Percentiles rank a stretch among this genome's conserved stretches.
Evolutionary conservation across 2,113 vertebrate species (phyloP).

Genomic region (Tapirus terrestris): DNA sequence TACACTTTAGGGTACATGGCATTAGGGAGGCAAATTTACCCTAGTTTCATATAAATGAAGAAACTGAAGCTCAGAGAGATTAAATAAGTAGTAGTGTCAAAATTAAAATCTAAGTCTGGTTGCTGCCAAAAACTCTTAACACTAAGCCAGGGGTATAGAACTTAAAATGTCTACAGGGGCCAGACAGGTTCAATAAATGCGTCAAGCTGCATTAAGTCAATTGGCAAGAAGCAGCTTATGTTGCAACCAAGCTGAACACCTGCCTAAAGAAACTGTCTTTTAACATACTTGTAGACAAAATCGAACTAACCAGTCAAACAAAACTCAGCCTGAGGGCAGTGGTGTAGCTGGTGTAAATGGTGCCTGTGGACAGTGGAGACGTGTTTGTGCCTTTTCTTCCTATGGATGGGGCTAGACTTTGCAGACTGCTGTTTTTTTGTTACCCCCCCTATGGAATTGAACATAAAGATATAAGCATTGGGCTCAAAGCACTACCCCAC

Average conservation of each 20-base stretch:
- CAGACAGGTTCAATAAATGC: neutral
- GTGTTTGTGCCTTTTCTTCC: neutral
- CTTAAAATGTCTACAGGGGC: neutral
- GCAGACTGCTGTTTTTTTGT: neutral
- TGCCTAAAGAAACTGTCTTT: neutral
- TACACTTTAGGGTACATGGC: neutral
- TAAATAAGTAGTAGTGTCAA: neutral
- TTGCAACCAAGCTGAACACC: neutral
- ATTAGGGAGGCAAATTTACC: neutral
- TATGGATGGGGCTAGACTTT: neutral
- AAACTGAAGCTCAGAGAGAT: neutral
- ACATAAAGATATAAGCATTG: neutral
- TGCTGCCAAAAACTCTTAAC: neutral
- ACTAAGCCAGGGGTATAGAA: neutral
- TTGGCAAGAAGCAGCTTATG: neutral
- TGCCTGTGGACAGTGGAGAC: neutral
- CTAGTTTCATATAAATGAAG: neutral
- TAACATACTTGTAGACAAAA: neutral
- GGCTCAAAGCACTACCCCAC: neutral
- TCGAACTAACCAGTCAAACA: neutral
- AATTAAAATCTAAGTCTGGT: neutral
- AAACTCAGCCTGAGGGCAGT: neutral
- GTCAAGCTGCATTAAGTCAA: neutral
- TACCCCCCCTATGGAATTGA: neutral
- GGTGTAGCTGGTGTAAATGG: neutral